phyloP scores from a whole-genome alignment of 2,888 invertebrate genomes.

The Lepidonotus clava region DNA sequence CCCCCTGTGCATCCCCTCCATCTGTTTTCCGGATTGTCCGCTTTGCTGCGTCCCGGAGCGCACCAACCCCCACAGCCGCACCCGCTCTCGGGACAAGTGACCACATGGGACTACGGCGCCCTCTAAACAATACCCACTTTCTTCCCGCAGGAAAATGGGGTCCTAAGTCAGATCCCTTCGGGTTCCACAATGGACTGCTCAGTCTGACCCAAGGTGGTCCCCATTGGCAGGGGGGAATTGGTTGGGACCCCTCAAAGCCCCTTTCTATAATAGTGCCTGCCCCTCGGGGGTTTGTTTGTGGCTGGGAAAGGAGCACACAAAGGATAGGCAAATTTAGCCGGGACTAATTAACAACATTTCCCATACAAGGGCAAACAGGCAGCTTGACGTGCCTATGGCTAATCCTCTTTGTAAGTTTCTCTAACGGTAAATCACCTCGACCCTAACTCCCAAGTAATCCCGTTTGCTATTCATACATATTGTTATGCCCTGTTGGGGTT shows the following conservation, averaged over 20 bases:
- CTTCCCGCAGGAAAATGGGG: conserved; percentile 23
- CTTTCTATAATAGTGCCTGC: neutral
- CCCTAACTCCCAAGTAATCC: neutral
- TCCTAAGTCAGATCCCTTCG: conserved; percentile 36
- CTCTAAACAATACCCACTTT: conserved; percentile 22
- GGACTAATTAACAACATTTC: neutral
- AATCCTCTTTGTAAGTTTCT: conserved; percentile 17
- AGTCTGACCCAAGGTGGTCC: conserved; percentile 27
- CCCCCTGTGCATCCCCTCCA: neutral
- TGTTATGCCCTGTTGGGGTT: neutral
- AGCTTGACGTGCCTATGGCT: neutral
- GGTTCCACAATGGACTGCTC: neutral
- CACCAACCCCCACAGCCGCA: neutral
- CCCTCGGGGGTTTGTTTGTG: neutral
- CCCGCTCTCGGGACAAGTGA: neutral
- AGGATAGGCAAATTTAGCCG: neutral
- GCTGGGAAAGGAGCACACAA: neutral
- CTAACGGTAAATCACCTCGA: neutral
- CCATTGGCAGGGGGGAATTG: conserved; percentile 1
- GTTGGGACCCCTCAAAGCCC: neutral
- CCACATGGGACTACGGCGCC: neutral
- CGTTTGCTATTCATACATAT: neutral
- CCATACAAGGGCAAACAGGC: neutral
- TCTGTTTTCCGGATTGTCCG: conserved; percentile 41
- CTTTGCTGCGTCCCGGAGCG: neutral